Percentiles rank a stretch among this genome's conserved stretches.
phyloP scores from a whole-genome alignment of 2,888 invertebrate genomes.

The Pterostichus madidus region DNA sequence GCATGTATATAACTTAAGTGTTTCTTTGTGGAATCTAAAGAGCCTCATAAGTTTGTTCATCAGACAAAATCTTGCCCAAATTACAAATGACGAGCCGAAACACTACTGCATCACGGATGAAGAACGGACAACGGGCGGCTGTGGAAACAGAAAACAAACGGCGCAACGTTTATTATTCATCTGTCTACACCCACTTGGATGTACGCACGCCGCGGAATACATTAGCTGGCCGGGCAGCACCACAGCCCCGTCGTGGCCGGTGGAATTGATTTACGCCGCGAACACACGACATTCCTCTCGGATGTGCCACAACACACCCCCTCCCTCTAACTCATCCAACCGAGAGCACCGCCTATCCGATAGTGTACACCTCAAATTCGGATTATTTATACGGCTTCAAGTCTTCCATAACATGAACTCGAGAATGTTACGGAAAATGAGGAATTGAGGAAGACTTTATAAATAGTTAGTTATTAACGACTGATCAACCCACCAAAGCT shows the following conservation, averaged over 20 bases:
- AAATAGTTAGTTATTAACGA: neutral
- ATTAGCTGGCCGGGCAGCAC: conserved; percentile 40
- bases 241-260: neutral
- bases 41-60: too few relatives aligned
- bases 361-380: conserved; percentile 12
- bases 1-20: too few relatives aligned
- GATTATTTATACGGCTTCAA: neutral
- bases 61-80: neutral
- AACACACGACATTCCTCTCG: conserved; percentile 64
- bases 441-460: neutral
- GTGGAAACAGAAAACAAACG: conserved; percentile 63
- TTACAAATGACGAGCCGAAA: neutral
- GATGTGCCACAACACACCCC: conserved; percentile 31
- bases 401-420: neutral
- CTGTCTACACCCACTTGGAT: conserved; percentile 67
- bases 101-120: neutral
- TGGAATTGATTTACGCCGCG: conserved; percentile 63
- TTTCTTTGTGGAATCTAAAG: too few relatives aligned
- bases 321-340: conserved; percentile 16
- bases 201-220: conserved; percentile 61
- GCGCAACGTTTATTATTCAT: conserved; percentile 66
- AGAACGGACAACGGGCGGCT: conserved; percentile 31
- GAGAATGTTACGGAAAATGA: neutral
- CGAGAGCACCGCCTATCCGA: neutral
- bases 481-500: too few relatives aligned